phyloP scores from a whole-genome alignment of 2,113 vertebrate species.

The Ailurus styani region DNA sequence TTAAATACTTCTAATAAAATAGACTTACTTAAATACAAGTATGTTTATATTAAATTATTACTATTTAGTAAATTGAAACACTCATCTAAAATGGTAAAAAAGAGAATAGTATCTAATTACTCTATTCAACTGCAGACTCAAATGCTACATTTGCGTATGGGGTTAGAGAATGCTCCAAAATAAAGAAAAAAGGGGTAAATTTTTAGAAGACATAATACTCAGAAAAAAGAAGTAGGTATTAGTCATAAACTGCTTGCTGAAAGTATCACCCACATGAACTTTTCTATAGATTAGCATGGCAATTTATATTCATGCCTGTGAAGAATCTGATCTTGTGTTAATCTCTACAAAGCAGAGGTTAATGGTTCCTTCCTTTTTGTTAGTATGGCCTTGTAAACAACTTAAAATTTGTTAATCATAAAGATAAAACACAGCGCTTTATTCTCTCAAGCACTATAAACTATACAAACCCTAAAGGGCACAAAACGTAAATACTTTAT shows the following conservation, averaged over 20 bases:
- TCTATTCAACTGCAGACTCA: not conserved
- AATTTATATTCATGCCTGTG: not conserved
- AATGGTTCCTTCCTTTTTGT: not conserved
- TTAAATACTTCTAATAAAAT: slow-evolving; percentile 9
- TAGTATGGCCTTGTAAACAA: not conserved
- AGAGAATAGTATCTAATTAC: not conserved
- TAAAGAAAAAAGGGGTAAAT: not conserved
- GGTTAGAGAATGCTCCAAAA: not conserved
- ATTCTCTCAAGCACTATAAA: not conserved
- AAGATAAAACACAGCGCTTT: not conserved
- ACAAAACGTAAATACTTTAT: not conserved
- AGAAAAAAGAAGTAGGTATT: not conserved
- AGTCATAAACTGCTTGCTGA: not conserved
- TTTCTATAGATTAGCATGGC: not conserved
- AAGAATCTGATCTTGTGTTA: not conserved
- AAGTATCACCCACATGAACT: not conserved
- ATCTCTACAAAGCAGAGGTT: not conserved
- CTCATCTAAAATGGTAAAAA: not conserved
- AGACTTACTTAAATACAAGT: not conserved
- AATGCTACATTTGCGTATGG: not conserved
- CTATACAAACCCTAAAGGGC: not conserved
- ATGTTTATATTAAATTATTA: not conserved
- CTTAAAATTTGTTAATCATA: not conserved
- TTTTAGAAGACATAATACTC: not conserved
- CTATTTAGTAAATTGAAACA: not conserved